Conservation (phyloP, 1,140 invertebrate genomes). For the Aphaenogaster rudis region DNA sequence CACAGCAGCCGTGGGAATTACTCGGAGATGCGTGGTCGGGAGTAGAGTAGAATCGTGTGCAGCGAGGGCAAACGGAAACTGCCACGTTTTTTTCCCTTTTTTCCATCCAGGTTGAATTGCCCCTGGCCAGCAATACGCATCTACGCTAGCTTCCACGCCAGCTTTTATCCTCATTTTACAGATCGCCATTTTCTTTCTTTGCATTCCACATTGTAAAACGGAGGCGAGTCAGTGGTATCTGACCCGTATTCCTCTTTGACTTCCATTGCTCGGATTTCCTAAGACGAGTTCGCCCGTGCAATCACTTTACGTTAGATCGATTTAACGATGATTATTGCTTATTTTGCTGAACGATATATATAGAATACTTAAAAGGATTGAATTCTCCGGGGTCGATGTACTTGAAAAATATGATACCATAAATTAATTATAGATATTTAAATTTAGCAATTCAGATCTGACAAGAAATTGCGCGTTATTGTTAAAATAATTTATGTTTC, state of each 20-base stretch:
- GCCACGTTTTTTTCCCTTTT: not conserved
- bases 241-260: slow-evolving; percentile 50
- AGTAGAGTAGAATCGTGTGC: not conserved
- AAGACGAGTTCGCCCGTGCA: slow-evolving; percentile 22
- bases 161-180: slow-evolving; percentile 57
- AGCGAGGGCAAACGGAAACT: slow-evolving; percentile 6
- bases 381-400: not conserved
- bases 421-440: not conserved
- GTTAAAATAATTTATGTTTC: not conserved
- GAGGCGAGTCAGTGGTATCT: not conserved
- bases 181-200: slow-evolving; percentile 29
- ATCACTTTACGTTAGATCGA: not conserved
- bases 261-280: slow-evolving; percentile 36
- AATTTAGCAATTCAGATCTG: not conserved
- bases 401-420: not conserved
- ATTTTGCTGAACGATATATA: not conserved
- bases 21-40: slow-evolving; percentile 10
- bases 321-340: not conserved
- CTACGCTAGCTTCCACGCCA: not conserved
- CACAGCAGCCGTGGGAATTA: slow-evolving; percentile 25
- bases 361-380: not conserved
- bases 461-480: not conserved
- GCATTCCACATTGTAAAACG: slow-evolving; percentile 34
- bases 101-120: slow-evolving; percentile 19
- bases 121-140: not conserved